phyloP scores from a whole-genome alignment of 1,140 invertebrate species.

The Cherax quadricarinatus region DNA sequence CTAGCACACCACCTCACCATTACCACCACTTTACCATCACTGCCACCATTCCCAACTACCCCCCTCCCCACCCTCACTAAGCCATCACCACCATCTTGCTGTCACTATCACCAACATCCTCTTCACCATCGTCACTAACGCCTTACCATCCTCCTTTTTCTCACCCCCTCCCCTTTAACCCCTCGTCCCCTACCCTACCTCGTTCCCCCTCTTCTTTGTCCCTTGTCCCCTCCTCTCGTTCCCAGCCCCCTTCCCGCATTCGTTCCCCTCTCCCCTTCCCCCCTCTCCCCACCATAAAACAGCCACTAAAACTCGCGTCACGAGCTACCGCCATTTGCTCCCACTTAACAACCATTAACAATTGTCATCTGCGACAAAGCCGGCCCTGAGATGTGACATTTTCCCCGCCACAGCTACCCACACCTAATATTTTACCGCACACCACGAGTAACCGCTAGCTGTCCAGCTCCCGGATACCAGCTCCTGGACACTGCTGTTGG shows the following conservation, averaged over 20 bases:
- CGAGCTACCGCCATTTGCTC: constrained; percentile 49
- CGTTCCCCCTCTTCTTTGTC: background rate
- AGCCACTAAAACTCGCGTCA: constrained; percentile 48
- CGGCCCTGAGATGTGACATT: constrained; percentile 41
- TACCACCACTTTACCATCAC: background rate
- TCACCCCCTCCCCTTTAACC: background rate
- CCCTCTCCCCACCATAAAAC: background rate
- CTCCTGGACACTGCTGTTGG: too few relatives aligned
- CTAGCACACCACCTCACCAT: background rate
- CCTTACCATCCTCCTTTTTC: background rate
- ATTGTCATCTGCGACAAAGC: constrained; percentile 63
- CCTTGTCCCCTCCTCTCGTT: background rate
- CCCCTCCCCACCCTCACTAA: background rate
- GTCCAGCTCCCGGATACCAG: background rate
- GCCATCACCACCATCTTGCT: background rate
- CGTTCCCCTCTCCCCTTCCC: background rate
- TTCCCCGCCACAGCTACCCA: constrained; percentile 4
- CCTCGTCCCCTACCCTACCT: background rate
- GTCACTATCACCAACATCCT: background rate
- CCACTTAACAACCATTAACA: constrained; percentile 65
- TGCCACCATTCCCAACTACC: background rate
- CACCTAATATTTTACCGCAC: background rate
- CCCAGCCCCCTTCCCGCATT: background rate
- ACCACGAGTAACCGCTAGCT: background rate
- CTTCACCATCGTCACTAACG: background rate